These are phyloP conservation scores for Mimachlamys varia DNA, from an alignment of 2,888 invertebrate species.

Conservation along the genomic window DNA sequence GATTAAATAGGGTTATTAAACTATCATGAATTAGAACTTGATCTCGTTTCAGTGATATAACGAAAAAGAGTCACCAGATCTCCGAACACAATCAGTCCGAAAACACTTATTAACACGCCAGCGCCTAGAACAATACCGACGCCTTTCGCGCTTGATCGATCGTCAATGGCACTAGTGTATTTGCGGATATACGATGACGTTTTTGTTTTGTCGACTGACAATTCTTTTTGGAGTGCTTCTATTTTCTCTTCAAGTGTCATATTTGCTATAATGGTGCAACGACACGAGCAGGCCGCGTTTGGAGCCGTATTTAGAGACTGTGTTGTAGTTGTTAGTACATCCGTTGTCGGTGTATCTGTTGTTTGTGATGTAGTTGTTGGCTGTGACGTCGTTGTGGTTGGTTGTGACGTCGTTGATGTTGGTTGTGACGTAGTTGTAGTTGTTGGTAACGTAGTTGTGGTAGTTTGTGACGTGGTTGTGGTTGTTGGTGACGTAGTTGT, in stretches of 20 bases:
- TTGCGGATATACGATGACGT: background rate
- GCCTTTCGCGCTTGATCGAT: background rate
- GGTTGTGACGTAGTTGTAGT: background rate
- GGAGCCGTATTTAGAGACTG: background rate
- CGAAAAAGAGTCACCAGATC: background rate
- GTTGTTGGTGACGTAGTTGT: background rate
- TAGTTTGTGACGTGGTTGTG: background rate
- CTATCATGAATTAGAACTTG: no score
- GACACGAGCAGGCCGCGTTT: background rate
- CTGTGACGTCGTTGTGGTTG: background rate
- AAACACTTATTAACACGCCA: background rate
- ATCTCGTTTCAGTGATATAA: background rate
- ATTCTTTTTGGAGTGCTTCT: background rate
- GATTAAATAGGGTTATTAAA: no score
- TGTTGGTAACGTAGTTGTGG: background rate
- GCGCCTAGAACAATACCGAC: background rate
- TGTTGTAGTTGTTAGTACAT: background rate
- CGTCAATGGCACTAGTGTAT: background rate
- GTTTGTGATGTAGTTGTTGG: background rate
- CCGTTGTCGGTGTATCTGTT: background rate
- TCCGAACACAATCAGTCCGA: background rate
- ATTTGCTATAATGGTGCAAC: background rate
- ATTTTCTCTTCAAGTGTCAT: background rate
- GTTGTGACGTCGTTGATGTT: background rate
- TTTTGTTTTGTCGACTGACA: background rate